Evolutionary conservation across 1,140 invertebrate genomes (phyloP).

Genomic region (Zaprionus gabonicus): DNA sequence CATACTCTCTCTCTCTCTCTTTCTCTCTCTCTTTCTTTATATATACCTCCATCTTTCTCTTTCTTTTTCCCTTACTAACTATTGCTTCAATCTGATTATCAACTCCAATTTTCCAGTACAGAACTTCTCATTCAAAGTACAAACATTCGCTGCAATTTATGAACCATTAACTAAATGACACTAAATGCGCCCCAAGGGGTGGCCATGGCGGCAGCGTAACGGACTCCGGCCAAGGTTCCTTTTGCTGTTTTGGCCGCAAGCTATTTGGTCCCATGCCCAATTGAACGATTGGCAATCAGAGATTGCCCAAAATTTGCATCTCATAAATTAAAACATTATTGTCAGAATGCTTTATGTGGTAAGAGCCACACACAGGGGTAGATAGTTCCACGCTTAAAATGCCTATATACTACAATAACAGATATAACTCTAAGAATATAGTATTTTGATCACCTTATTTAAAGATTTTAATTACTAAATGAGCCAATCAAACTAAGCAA

Average conservation of each 20-base stretch:
- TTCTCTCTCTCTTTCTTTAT: neutral
- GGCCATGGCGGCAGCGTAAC: neutral
- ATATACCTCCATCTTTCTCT: neutral
- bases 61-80: neutral
- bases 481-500: no score
- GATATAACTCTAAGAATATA: neutral
- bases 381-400: neutral
- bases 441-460: no score
- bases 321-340: conserved; percentile 78
- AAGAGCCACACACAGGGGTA: neutral
- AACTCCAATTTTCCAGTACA: conserved; percentile 19
- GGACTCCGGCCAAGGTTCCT: neutral
- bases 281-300: conserved; percentile 28
- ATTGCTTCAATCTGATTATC: conserved; percentile 4
- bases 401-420: neutral
- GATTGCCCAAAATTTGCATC: conserved; percentile 50
- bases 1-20: neutral
- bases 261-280: conserved; percentile 16
- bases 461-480: no score
- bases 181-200: conserved; percentile 66
- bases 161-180: conserved; percentile 76
- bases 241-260: neutral
- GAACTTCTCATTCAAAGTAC: neutral
- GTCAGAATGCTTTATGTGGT: neutral
- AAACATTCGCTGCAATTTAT: conserved; percentile 63